These are phyloP conservation scores for Nicator chloris DNA, from an alignment of 2,113 vertebrate genomes.

Conservation along the genomic window DNA sequence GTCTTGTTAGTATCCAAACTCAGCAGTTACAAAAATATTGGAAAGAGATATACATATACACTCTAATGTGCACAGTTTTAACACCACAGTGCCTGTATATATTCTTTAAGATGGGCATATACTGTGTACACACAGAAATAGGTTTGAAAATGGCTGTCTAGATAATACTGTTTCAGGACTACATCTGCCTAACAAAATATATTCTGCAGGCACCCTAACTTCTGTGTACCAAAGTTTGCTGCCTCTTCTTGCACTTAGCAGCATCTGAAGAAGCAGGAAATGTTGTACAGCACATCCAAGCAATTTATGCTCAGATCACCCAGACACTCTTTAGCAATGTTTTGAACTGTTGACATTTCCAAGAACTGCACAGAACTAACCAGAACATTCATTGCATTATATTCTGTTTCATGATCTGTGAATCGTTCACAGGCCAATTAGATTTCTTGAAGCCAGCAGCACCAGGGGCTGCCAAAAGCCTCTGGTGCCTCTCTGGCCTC, in stretches of 20 bases:
- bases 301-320: not conserved
- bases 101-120: not conserved
- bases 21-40: not conserved
- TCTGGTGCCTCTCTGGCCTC: not conserved
- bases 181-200: not conserved
- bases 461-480: not conserved
- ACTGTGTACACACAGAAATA: not conserved
- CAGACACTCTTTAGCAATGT: not conserved
- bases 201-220: not conserved
- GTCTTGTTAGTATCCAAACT: not conserved
- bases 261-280: not conserved
- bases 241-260: not conserved
- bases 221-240: not conserved
- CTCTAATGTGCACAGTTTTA: fast-evolving
- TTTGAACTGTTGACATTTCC: not conserved
- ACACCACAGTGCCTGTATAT: not conserved
- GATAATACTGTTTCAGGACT: not conserved
- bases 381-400: not conserved
- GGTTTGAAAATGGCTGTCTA: not conserved
- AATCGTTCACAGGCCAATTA: not conserved
- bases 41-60: not conserved
- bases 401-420: not conserved
- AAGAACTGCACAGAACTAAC: not conserved
- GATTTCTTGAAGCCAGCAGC: not conserved
- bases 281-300: not conserved